phyloP scores from a whole-genome alignment of 2,113 vertebrate species.

The Apteryx owenii region DNA sequence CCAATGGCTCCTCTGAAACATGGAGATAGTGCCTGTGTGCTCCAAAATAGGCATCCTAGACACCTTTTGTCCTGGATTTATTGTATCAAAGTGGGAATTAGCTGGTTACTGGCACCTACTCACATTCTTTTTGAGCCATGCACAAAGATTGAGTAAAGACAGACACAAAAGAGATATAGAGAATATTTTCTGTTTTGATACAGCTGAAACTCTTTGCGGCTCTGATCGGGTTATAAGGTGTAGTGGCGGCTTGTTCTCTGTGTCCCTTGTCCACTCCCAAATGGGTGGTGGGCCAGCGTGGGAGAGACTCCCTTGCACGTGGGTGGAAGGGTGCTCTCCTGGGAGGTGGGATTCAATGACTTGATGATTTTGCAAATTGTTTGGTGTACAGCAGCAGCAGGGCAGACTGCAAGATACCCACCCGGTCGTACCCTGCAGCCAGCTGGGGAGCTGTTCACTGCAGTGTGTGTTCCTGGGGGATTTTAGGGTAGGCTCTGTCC shows the following conservation, averaged over 20 bases:
- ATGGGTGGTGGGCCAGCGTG: not conserved
- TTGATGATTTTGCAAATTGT: too few relatives aligned
- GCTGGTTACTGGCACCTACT: not conserved
- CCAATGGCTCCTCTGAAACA: constrained; percentile 45
- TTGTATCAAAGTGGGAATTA: not conserved
- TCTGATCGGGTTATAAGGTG: not conserved
- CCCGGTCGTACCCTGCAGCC: too few relatives aligned
- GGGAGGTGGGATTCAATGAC: not conserved
- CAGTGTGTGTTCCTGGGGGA: too few relatives aligned
- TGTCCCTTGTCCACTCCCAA: not conserved
- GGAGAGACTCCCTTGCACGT: not conserved
- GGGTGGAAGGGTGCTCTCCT: not conserved
- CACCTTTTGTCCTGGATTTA: not conserved
- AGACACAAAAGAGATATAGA: not conserved
- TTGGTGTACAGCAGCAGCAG: too few relatives aligned
- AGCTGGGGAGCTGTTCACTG: too few relatives aligned
- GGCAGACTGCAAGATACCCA: too few relatives aligned
- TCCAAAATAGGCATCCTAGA: not conserved
- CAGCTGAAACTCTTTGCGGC: not conserved
- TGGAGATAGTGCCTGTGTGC: not conserved
- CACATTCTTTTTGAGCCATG: not conserved
- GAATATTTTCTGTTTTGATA: not conserved
- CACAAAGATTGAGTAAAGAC: not conserved
- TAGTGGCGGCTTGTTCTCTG: not conserved
- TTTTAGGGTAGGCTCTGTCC: not conserved